Evolutionary conservation across 2,113 vertebrate species (phyloP), one percentile per base, ranked within the genome.

Genomic region (Ictidomys tridecemlineatus): DNA sequence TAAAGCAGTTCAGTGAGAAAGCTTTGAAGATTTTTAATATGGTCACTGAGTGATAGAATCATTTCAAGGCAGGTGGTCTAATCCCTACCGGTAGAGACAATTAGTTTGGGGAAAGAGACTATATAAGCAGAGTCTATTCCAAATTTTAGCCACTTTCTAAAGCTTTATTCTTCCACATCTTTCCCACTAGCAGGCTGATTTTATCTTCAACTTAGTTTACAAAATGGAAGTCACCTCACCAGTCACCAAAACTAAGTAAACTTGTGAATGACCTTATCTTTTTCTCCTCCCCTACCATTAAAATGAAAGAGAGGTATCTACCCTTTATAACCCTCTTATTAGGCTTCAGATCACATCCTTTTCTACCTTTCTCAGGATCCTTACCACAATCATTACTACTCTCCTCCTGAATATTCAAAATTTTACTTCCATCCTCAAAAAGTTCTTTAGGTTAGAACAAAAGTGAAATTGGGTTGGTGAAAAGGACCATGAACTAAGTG

Each of bases 1-100:
- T 70, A 89, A 94, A 94, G 8, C 11, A 73, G 4, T 70, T 89
- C 82, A 92, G 32, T 90, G 45, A 95, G 45, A 70, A 93, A 87
- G 17, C 12, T 94, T 93, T 80, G 14, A 87, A 87, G 34, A 39
- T 90, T 92, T 72, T 92, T 51, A 67, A 78, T 56, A 65, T 74
- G 30, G 78, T 85, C 45, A 91, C 17, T 53, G 4, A 63, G 22
- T 76, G 42, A 17, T 32, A 94, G 32, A 90, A 76, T 79, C 85
- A 61, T 96, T 86, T 96, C 80, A 73, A 53, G 34, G 45, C 76
- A 90, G 26, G 34, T 94, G 34, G 37, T 77, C 39, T 45, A 94
- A 45, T 5, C 45, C 28, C 61, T 85, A 8, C 53, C 93, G 20
- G 76, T 45, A 96, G 20, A 89, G 26, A 80, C 70, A 80, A 92